Evolutionary conservation across 2,888 invertebrate genomes (phyloP).

Genomic region (Tachina grossa): DNA sequence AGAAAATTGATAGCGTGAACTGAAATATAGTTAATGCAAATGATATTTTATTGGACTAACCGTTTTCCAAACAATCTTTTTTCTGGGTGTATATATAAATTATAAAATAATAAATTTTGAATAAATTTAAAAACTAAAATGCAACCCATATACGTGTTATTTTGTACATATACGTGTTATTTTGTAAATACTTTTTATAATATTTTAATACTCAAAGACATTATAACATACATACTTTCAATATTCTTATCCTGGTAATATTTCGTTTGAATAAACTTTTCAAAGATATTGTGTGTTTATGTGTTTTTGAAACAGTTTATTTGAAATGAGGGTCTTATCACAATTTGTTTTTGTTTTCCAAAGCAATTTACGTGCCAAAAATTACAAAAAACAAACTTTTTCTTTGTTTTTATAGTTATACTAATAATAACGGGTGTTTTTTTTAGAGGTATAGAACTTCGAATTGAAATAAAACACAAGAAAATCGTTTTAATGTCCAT

Average conservation of each 20-base stretch:
- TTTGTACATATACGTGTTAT: neutral
- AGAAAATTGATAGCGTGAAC: too few relatives aligned
- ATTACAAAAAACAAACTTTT: neutral
- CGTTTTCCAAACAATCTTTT: too few relatives aligned
- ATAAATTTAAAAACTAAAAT: neutral
- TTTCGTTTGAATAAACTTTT: constrained; percentile 40
- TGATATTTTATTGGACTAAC: too few relatives aligned
- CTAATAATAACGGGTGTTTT: too few relatives aligned
- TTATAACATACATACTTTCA: constrained; percentile 7
- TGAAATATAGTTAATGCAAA: too few relatives aligned
- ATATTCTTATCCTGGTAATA: constrained; percentile 37
- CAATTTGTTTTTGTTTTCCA: constrained; percentile 21
- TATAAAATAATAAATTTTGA: too few relatives aligned
- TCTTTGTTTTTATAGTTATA: neutral
- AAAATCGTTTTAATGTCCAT: too few relatives aligned
- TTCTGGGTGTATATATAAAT: too few relatives aligned
- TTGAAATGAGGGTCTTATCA: constrained; percentile 43
- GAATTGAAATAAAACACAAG: too few relatives aligned
- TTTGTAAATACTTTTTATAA: constrained; percentile 4
- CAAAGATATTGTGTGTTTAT: neutral
- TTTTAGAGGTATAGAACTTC: too few relatives aligned
- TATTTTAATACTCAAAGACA: constrained; percentile 43
- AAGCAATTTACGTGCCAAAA: constrained; percentile 39
- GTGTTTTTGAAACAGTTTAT: constrained; percentile 16
- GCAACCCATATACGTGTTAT: constrained; percentile 13